Evolutionary conservation across 2,888 invertebrate genomes (phyloP), one percentile per base, ranked within the genome.

Genomic region (Empis stercorea): DNA sequence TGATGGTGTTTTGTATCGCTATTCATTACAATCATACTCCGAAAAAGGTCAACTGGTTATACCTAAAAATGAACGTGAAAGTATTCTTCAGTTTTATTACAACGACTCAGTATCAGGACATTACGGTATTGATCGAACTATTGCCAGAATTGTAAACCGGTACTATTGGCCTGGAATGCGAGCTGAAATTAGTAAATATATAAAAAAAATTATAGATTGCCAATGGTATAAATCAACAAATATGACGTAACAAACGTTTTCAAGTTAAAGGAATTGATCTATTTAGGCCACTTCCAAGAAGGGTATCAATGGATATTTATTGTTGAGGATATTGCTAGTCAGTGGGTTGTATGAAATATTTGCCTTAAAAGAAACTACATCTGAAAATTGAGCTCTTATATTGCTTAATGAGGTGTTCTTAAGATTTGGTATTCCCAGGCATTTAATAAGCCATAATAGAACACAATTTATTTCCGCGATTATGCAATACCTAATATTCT

Each of bases 271-370:
- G 52, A 10, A 46, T 56, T 1, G 53, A 54, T 16, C 43, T 54
- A 10, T 55, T 54, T 44, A 54, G 51, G 14, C 53, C 50, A 6
- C 45, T 53, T 7, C 54, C 54, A 10, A 1, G 54, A 44, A n/a
- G 50, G 49, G 27, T 23, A 49, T 10, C 45, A 46, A n/a, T 64
- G 62, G 61, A 53, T 62, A 6, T 34, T 56, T 44, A 38, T 57
- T 50, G 51, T 52, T 0, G 56, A 57, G 49, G 62, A 64, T 15
- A 32, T 65, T 1, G 53, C 54, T 4, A 53, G 49, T 14, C 44
- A 56, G n/a, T n/a, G n/a, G n/a, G n/a, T n/a, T n/a, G n/a, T n/a
- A n/a, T n/a, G n/a, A n/a, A n/a, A n/a, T n/a, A n/a, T n/a, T n/a
- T n/a, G n/a, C n/a, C n/a, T n/a, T n/a, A n/a, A n/a, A n/a, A n/a